Conservation (phyloP, 2,888 invertebrate species). For the Sericinus montela region DNA sequence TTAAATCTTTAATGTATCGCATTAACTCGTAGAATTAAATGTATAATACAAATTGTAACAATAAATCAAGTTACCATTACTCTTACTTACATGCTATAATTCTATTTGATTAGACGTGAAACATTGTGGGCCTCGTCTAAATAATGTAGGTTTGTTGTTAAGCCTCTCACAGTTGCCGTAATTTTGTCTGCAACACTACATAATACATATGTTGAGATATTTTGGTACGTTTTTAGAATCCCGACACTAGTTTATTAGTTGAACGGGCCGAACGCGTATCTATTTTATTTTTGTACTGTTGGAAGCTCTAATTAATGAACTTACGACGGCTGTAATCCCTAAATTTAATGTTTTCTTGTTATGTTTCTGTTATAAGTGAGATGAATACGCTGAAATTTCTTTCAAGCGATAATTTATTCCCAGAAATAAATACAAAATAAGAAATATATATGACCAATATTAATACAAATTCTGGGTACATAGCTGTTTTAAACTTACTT, state of each 20-base stretch:
- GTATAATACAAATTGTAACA: background rate
- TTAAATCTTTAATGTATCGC: slow-evolving; percentile 2
- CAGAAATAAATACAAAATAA: no score
- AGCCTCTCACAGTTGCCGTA: background rate
- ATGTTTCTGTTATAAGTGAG: no score
- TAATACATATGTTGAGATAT: slow-evolving; percentile 14
- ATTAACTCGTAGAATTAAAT: slow-evolving; percentile 6
- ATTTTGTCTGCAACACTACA: background rate
- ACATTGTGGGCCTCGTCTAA: background rate
- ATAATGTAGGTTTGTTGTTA: slow-evolving; percentile 1
- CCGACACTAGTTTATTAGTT: slow-evolving; percentile 43
- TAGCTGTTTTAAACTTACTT: no score
- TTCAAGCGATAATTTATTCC: no score
- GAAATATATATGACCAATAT: no score
- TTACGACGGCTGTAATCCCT: slow-evolving; percentile 33
- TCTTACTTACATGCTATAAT: background rate
- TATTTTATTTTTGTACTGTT: slow-evolving; percentile 51
- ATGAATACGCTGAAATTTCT: no score
- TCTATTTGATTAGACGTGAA: slow-evolving; percentile 2
- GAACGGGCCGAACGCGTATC: slow-evolving; percentile 32
- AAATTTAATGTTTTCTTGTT: background rate
- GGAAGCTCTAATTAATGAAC: slow-evolving; percentile 50
- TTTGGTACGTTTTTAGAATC: slow-evolving; percentile 32
- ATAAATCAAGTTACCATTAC: slow-evolving; percentile 7
- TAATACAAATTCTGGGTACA: no score